Conservation (phyloP, 2,888 invertebrate species). For the Nematopogon swammerdamellus region DNA sequence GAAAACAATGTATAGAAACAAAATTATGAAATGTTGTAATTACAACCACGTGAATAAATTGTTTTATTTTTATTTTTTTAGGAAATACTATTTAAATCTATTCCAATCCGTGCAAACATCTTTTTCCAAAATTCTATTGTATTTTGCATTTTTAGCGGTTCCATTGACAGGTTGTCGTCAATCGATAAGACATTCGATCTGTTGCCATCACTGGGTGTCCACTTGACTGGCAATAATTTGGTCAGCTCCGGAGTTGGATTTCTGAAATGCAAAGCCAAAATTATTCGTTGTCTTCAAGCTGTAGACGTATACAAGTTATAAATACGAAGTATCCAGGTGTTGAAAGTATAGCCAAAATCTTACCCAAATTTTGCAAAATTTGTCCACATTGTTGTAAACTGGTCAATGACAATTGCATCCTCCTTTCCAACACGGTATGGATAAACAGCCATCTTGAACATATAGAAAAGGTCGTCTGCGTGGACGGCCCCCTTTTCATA, state of each 20-base stretch:
- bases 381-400: background rate
- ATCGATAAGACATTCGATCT: slow-evolving; percentile 37
- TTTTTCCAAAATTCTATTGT: slow-evolving; percentile 35
- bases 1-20: no score
- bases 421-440: no score
- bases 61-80: no score
- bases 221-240: slow-evolving; percentile 26
- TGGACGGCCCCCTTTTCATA: no score
- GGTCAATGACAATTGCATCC: background rate
- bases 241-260: slow-evolving; percentile 35
- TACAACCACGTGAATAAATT: no score
- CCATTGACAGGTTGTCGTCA: slow-evolving; percentile 25
- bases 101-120: slow-evolving; percentile 33
- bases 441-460: no score
- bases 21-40: no score
- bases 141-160: slow-evolving; percentile 30
- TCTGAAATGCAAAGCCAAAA: slow-evolving; percentile 22
- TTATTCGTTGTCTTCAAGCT: slow-evolving; percentile 8
- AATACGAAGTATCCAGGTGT: no score
- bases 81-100: slow-evolving; percentile 11
- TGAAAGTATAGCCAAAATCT: background rate
- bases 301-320: slow-evolving; percentile 15
- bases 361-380: slow-evolving; percentile 1
- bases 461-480: no score
- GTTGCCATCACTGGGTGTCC: slow-evolving; percentile 30